These are phyloP conservation scores for Pteropus alecto DNA, from an alignment of 2,113 vertebrate genomes.

Conservation along the genomic window DNA sequence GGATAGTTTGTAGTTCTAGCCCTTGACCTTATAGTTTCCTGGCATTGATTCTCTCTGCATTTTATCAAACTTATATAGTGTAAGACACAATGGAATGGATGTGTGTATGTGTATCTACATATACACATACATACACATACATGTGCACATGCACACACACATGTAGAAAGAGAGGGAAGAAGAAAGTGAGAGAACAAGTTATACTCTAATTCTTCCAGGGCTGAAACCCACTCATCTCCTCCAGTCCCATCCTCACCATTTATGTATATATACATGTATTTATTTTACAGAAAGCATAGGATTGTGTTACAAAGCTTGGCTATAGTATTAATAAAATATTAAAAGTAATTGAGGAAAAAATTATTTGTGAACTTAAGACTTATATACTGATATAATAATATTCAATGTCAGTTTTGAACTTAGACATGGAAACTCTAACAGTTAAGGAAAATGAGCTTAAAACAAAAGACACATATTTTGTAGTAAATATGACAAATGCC, in stretches of 20 bases:
- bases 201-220: neutral
- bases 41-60: constrained; percentile 70
- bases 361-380: constrained; percentile 40
- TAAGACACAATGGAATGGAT: constrained; percentile 34
- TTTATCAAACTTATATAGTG: constrained; percentile 67
- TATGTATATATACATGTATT: neutral
- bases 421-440: neutral
- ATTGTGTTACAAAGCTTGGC: constrained; percentile 17
- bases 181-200: neutral
- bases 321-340: constrained; percentile 49
- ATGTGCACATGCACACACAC: neutral
- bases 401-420: neutral
- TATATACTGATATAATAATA: neutral
- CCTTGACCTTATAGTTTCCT: constrained; percentile 70
- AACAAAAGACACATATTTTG: neutral
- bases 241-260: neutral
- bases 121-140: no score
- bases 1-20: constrained; percentile 57
- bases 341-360: constrained; percentile 29
- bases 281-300: constrained; percentile 18
- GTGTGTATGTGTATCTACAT: neutral
- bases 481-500: neutral
- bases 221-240: constrained; percentile 2
- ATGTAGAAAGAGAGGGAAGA: neutral
- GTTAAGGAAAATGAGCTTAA: neutral